Evolutionary conservation across 30 jellyfish, hydroid and myxozoan genomes (phyloP), one percentile per base, ranked within the genome.

Genomic region (Aurelia aurita complex sp. Pacific): DNA sequence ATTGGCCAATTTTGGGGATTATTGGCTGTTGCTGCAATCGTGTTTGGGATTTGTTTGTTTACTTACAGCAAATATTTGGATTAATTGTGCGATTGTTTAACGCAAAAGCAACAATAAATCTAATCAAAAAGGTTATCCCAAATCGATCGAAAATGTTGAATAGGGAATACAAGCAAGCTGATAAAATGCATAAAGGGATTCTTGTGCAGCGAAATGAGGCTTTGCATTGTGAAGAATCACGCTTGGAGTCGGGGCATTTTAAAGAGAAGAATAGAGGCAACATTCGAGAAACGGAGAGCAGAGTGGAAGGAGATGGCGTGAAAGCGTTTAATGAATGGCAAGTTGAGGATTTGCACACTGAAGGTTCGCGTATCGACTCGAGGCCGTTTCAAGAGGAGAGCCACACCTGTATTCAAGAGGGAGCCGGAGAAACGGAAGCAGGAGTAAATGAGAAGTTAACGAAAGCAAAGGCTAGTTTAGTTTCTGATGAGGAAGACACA

Each of bases 61-160:
- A 40, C 70, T 67, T 73, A 11, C 70, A 73, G 57, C 69, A 73
- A 16, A 73, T 73, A 3, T 73, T 73, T 42, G 38, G 29, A 7
- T 15, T 73, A 16, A 18, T 73, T 2, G 86, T 57, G 18, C 35
- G 36, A 43, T 2, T 60, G 4, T 57, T 76, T 19, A 76, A 18
- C 36, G 70, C 70, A 61, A 23, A 4, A 0, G 70, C 14, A 61
- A n/a, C 36, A 6, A 61, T 61, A 17, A 2, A 23, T 5, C 10
- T 0, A 0, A 17, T 61, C 70, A 23, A 3, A 17, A 23, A n/a
- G 70, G 36, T n/a, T 61, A 13, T 15, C 36, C 40, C 70, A 5
- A 4, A 23, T 61, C 32, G 4, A 2, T n/a, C 36, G 32, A 61
- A 23, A 2, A 23, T 3, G 32, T 10, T 11, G 5, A 15, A 5